Conservation (phyloP, 2,888 invertebrate species). For the Drosophila infuscata region DNA sequence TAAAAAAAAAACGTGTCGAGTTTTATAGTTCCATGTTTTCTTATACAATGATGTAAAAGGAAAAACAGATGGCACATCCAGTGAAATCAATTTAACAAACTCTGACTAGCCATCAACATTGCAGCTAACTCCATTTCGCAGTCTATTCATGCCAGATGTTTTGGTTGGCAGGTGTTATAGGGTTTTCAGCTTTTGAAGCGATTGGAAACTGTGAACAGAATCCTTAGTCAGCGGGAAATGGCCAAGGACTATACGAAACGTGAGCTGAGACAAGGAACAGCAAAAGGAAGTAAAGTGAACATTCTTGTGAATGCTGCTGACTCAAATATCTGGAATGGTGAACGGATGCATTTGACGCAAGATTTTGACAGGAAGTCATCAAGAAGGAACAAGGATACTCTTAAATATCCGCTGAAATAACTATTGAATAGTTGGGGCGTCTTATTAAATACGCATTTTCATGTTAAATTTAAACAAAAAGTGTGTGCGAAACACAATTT, state of each 20-base stretch:
- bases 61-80: slow-evolving; percentile 7
- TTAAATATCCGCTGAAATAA: not conserved
- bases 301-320: slow-evolving; percentile 13
- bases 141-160: not conserved
- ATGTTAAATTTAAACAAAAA: not conserved
- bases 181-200: slow-evolving; percentile 25
- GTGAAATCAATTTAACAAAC: not conserved
- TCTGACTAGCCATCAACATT: not conserved
- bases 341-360: slow-evolving; percentile 6
- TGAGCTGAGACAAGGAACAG: slow-evolving; percentile 8
- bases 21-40: slow-evolving; percentile 40
- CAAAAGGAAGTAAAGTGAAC: slow-evolving; percentile 24
- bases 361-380: slow-evolving; percentile 29
- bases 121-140: not conserved
- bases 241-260: slow-evolving; percentile 17
- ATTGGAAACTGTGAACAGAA: slow-evolving; percentile 13
- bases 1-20: slow-evolving; percentile 21
- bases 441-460: slow-evolving; percentile 34
- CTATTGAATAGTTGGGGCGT: slow-evolving; percentile 1
- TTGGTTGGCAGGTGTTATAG: slow-evolving; percentile 8
- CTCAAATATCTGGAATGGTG: not conserved
- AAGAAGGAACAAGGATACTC: slow-evolving; percentile 40
- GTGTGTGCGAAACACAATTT: not conserved
- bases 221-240: slow-evolving; percentile 9
- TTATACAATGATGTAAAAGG: not conserved